Evolutionary conservation across 2,888 invertebrate genomes (phyloP).

Genomic region (Quadroppia sp.): DNA sequence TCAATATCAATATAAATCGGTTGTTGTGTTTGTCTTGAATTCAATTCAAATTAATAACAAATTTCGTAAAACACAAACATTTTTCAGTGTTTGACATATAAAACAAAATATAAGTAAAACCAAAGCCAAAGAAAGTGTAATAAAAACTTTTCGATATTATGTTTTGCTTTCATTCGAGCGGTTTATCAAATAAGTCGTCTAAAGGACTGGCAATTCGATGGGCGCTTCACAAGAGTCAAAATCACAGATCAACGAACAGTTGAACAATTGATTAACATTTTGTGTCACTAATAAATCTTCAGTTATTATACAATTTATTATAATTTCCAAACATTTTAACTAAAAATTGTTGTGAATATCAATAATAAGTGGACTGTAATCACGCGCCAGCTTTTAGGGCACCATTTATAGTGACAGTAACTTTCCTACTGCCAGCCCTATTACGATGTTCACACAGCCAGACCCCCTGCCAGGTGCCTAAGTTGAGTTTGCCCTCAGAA

Average conservation of each 20-base stretch:
- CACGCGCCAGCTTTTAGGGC: conserved; percentile 41
- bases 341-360: not conserved
- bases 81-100: not conserved
- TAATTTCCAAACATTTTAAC: not conserved
- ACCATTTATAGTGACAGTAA: conserved; percentile 48
- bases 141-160: not conserved
- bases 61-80: not conserved
- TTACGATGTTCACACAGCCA: conserved; percentile 98
- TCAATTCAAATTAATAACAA: not conserved
- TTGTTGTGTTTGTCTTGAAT: not conserved
- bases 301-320: not conserved
- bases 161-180: not conserved
- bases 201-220: not conserved
- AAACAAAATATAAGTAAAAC: not conserved
- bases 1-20: conserved; percentile 10
- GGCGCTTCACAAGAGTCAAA: not conserved
- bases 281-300: not conserved
- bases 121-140: not conserved
- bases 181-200: not conserved
- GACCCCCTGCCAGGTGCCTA: conserved; percentile 97
- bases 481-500: conserved; percentile 87
- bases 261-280: not conserved
- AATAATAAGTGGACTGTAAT: not conserved
- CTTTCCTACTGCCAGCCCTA: conserved; percentile 61
- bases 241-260: conserved; percentile 2